These are phyloP conservation scores for Anableps anableps DNA, from an alignment of 2,797 vertebrate genomes.

Conservation along the genomic window DNA sequence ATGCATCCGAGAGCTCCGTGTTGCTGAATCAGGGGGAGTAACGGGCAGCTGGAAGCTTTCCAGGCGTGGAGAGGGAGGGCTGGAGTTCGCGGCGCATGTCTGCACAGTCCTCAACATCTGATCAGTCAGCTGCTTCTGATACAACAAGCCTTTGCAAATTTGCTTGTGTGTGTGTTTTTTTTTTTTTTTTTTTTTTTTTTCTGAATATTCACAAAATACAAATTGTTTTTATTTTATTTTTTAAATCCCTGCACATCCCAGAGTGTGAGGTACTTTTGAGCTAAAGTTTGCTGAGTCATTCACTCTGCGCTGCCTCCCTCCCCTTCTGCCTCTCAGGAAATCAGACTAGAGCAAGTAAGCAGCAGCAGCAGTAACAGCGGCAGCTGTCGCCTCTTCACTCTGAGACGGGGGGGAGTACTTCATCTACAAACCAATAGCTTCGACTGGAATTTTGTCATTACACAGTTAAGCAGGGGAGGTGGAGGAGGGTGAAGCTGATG, in stretches of 20 bases:
- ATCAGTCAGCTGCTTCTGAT: constrained; percentile 81
- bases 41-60: constrained; percentile 87
- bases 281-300: constrained; percentile 76
- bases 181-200: neutral
- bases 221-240: neutral
- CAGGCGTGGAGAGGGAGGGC: constrained; percentile 84
- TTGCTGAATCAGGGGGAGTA: constrained; percentile 90
- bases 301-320: constrained; percentile 69
- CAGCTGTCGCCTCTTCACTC: constrained; percentile 46
- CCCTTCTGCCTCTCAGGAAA: constrained; percentile 72
- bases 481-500: constrained; percentile 88
- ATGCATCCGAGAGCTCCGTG: constrained; percentile 70
- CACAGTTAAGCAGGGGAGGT: constrained; percentile 74
- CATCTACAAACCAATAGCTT: constrained; percentile 70
- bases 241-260: constrained; percentile 1
- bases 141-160: constrained; percentile 28
- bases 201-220: neutral
- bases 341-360: constrained; percentile 76
- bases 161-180: neutral
- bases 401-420: constrained; percentile 61
- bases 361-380: constrained; percentile 42
- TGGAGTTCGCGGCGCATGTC: constrained; percentile 72
- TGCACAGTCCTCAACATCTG: constrained; percentile 76
- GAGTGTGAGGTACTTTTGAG: constrained; percentile 24
- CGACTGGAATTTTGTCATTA: constrained; percentile 82